phyloP scores from a whole-genome alignment of 2,113 vertebrate species.

The Echinops telfairi region DNA sequence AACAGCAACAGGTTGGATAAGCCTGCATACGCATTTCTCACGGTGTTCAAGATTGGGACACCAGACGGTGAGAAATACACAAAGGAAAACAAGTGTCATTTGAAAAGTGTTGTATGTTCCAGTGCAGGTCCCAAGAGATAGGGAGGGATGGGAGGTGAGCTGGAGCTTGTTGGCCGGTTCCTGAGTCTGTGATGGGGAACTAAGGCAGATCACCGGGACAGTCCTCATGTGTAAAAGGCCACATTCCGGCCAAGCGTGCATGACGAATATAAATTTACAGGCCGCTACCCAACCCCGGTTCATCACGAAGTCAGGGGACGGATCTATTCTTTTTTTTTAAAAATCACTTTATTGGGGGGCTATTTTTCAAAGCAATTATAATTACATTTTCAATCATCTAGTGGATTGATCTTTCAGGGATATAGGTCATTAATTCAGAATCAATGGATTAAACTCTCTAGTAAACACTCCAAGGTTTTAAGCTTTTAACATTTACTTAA shows the following conservation, averaged over 20 bases:
- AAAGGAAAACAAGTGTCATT: background rate
- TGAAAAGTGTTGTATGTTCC: background rate
- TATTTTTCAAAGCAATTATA: conserved; percentile 52
- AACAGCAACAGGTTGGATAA: background rate
- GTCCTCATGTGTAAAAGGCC: background rate
- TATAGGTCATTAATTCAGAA: background rate
- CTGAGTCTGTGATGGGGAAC: background rate
- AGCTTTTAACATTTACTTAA: conserved; percentile 55
- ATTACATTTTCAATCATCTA: conserved; percentile 32
- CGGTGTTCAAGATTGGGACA: conserved; percentile 1
- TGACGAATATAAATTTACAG: too few relatives aligned
- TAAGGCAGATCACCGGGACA: background rate
- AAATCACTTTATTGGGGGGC: background rate
- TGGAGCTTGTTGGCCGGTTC: background rate
- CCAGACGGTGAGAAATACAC: conserved; percentile 8
- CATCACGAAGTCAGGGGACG: background rate
- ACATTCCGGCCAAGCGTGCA: background rate
- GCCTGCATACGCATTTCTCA: background rate
- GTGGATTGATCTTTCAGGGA: conserved; percentile 15
- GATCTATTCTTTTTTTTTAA: too few relatives aligned
- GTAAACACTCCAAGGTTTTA: conserved; percentile 34
- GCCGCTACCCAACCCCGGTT: background rate
- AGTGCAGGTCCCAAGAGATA: background rate
- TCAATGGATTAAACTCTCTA: background rate
- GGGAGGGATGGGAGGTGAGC: background rate